Percentiles rank a stretch among this genome's conserved stretches.
These are phyloP conservation scores for Coelopa pilipes DNA, from an alignment of 2,888 invertebrate genomes.

Conservation along the genomic window DNA sequence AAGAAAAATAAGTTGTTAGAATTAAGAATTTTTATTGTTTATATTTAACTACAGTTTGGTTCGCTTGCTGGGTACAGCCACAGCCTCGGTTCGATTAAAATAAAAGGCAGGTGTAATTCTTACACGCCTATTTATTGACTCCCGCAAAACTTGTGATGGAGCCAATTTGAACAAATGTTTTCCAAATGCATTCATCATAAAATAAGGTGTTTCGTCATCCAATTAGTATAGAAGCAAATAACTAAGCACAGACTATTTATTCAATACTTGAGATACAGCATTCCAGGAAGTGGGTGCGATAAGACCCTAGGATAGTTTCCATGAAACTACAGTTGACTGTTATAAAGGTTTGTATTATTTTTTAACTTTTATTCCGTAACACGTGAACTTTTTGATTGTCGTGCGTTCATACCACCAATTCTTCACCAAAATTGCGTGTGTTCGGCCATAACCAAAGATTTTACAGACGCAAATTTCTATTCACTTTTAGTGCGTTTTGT, in stretches of 20 bases:
- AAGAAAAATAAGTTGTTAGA: slow-evolving; percentile 49
- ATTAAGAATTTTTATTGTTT: background rate
- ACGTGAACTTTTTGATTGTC: slow-evolving; percentile 13
- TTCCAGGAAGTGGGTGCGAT: background rate
- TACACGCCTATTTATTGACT: slow-evolving; percentile 31
- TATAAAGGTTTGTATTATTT: background rate
- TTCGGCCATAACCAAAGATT: slow-evolving; percentile 46
- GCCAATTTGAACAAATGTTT: background rate
- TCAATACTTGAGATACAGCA: background rate
- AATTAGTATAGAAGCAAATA: background rate
- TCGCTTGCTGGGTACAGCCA: slow-evolving; percentile 53
- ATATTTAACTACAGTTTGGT: slow-evolving; percentile 55
- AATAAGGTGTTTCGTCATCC: slow-evolving; percentile 9
- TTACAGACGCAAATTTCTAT: background rate
- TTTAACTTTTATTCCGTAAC: background rate
- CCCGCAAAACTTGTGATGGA: background rate
- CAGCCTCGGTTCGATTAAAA: background rate
- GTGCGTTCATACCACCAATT: background rate
- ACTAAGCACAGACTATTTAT: background rate
- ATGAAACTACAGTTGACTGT: background rate
- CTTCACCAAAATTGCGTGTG: slow-evolving; percentile 34
- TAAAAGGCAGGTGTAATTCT: slow-evolving; percentile 43
- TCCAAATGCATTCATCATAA: slow-evolving; percentile 11
- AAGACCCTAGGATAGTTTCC: background rate
- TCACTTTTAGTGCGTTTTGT: slow-evolving; percentile 46